Evolutionary conservation across 53 echinoderm and acorn worm genomes (phyloP), one percentile per base, ranked within the genome.

Genomic region (Arbacia lixula): DNA sequence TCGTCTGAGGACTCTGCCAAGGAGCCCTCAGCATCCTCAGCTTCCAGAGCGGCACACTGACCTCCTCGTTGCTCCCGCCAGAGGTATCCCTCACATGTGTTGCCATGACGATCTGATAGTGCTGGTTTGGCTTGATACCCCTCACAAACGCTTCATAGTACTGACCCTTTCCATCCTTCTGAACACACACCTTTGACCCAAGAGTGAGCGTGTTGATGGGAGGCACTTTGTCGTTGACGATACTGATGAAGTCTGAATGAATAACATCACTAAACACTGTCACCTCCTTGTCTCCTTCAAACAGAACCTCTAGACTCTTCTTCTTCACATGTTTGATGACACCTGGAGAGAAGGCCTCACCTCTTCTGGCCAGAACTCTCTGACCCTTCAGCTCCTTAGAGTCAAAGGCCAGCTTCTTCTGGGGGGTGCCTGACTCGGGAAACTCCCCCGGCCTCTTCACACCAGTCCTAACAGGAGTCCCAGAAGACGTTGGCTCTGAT

Each of bases 221-320:
- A 24, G 96, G 96, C 17, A 91, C 91, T 56, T 73, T 91, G 65
- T 96, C 93, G 28, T 86, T 76, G 10, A 96, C 84, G 67, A 96
- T 76, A 12, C 84, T 76, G 55, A 96, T 78, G 2, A 51, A 69
- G 4, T 83, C 83, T 26, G 86, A 79, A 1, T 71, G 72, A 28
- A 92, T 81, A 22, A 88, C 85, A 72, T 88, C 71, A 35, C 65
- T 32, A 40, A 87, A 96, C 71, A 85, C 77, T 22, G 85, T 71
- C 0, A 83, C 31, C 5, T 58, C 71, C 72, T 80, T 85, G 35
- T 89, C 90, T 40, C 76, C 84, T 22, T 91, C 91, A 79, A 96
- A 96, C 28, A 64, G 62, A 6, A 96, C 91, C 20, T 88, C 93
- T 14, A 93, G 52, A 41, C 90, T 83, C 33, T 85, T 91, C 66